Conservation (phyloP, 64 coral and sea anemone genomes). For the Stichodactyla mertensii region DNA sequence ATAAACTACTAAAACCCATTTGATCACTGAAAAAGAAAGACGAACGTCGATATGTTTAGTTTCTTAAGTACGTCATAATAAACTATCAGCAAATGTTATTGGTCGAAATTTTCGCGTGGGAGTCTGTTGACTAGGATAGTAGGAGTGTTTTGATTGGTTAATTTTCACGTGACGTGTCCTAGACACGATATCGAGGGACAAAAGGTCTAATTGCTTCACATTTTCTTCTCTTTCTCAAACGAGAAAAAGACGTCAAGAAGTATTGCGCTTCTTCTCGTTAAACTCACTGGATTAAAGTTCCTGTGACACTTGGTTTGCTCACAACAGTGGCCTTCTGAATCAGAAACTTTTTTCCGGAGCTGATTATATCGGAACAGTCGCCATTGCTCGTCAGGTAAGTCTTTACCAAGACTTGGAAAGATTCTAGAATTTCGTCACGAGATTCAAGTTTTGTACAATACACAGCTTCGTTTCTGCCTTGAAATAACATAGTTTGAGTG, state of each 20-base stretch:
- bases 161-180: slow-evolving; percentile 14
- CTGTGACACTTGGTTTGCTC: neutral
- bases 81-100: neutral
- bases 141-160: neutral
- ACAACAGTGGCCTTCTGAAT: slow-evolving; percentile 81
- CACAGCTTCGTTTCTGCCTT: neutral
- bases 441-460: neutral
- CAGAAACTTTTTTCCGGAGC: slow-evolving; percentile 74
- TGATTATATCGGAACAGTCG: slow-evolving; percentile 94
- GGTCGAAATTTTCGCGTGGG: neutral
- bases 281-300: slow-evolving; percentile 15
- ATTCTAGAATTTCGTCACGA: neutral
- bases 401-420: neutral
- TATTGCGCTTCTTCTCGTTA: neutral
- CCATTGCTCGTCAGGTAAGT: slow-evolving; percentile 87
- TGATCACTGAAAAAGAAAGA: no score
- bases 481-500: neutral
- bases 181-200: slow-evolving; percentile 21
- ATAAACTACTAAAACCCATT: no score
- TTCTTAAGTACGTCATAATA: no score
- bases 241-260: neutral
- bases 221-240: neutral
- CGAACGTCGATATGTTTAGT: no score
- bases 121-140: neutral
- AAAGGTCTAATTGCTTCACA: slow-evolving; percentile 18